Base-by-base conservation (phyloP, 2,113 vertebrate species). In the Excalfactoria chinensis region DNA sequence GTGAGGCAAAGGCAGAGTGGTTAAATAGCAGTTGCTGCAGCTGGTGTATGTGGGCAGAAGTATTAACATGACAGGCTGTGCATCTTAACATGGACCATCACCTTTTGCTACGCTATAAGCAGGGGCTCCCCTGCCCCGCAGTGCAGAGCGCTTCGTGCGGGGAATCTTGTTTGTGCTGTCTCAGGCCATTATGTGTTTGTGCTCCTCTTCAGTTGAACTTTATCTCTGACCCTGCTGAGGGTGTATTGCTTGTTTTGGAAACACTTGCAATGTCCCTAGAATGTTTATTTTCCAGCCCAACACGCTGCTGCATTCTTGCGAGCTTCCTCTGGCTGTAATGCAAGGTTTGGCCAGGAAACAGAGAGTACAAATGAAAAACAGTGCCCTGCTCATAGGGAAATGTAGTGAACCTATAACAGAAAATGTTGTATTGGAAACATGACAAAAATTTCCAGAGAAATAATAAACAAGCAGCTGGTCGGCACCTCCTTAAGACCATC, bases 221-320 rank as follows among this genome's bases (percentile, higher is more conserved):
- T 26, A 88, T 46, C 49, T 93, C 85, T 83, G 91, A 93, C 87
- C 91, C 59, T 76, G 34, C 63, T 55, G 68, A 83, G 92, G 75
- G 75, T 37, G 67, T 60, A 22, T 10, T 93, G 85, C 89, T 96
- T 95, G 91, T 53, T 94, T 96, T 96, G 94, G 95, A 95, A 91
- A 93, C 67, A 71, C 87, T 91, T 77, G 68, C 68, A 18, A 35
- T 62, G 40, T 17, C 55, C 64, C 85, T 20, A 55, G 59, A 67
- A 64, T 93, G 93, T 95, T 96, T 95, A 84, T 93, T 92, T 95
- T 93, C 84, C 77, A 78, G 66, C 80, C 70, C 92, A 37, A 84
- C 58, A 75, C 12, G 73, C 86, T 66, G 44, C 90, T 89, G 30
- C 70, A 69, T 94, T 96, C 88, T 77, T 90, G 55, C 41, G 59